Conservation (phyloP, 2,888 invertebrate genomes). For the Malachius bipustulatus region DNA sequence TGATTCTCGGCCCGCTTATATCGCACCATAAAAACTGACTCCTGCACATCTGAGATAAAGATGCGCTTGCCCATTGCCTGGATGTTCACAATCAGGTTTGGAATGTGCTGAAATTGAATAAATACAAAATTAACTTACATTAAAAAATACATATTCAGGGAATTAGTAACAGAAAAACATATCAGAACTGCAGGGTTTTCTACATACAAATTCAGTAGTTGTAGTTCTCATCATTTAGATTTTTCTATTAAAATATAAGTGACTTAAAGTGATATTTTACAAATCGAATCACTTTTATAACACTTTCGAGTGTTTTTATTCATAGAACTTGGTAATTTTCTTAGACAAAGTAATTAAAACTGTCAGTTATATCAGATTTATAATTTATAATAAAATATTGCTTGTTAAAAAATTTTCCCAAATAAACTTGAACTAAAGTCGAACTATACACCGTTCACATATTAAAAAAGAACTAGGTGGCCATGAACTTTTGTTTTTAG, state of each 20-base stretch:
- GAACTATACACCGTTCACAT: no score
- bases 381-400: no score
- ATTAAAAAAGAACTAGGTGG: no score
- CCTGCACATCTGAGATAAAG: conserved; percentile 91
- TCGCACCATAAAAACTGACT: conserved; percentile 90
- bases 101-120: conserved; percentile 62
- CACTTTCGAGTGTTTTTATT: no score
- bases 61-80: conserved; percentile 91
- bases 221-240: conserved; percentile 25
- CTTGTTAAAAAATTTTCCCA: no score
- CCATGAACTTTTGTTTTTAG: no score
- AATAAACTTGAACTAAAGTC: no score
- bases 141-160: conserved; percentile 7
- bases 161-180: conserved; percentile 8
- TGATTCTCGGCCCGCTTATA: conserved; percentile 95
- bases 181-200: conserved; percentile 33
- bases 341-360: no score
- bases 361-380: no score
- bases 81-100: conserved; percentile 86
- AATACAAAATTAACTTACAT: neutral
- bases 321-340: no score
- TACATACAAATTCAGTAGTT: conserved; percentile 21
- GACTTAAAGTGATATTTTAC: no score
- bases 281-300: no score
- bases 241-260: neutral